Evolutionary conservation across 1,140 invertebrate species (phyloP).

Genomic region (Dreissena polymorpha): DNA sequence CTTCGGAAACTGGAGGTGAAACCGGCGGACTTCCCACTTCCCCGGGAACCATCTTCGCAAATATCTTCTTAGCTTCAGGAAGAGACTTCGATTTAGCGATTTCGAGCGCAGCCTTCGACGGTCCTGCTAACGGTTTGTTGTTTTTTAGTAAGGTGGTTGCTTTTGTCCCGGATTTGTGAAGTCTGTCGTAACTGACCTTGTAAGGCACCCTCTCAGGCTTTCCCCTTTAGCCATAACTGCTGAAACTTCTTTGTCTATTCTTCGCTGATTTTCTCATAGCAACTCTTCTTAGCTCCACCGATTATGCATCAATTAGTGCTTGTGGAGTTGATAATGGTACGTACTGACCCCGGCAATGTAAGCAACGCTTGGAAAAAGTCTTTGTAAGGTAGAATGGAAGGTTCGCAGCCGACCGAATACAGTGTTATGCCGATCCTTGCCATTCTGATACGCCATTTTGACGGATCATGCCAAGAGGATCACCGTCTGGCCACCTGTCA

Average conservation of each 20-base stretch:
- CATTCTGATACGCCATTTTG: constrained; percentile 50
- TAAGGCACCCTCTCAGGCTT: constrained; percentile 17
- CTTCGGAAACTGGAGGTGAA: background rate
- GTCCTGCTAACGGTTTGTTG: constrained; percentile 1
- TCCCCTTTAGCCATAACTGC: constrained; percentile 9
- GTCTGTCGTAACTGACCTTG: constrained; percentile 16
- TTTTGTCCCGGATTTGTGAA: constrained; percentile 22
- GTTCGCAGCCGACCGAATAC: constrained; percentile 67
- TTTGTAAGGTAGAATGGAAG: constrained; percentile 60
- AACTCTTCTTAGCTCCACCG: constrained; percentile 68
- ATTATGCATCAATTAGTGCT: constrained; percentile 61
- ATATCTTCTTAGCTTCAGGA: background rate
- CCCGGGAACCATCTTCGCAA: background rate
- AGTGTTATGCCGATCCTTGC: constrained; percentile 63
- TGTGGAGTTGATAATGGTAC: constrained; percentile 60
- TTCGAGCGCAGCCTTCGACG: background rate
- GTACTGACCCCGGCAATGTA: constrained; percentile 67
- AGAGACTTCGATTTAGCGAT: background rate
- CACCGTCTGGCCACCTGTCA: constrained; percentile 52
- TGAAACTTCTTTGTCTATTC: constrained; percentile 61
- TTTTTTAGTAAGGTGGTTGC: constrained; percentile 7
- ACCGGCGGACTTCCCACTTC: background rate
- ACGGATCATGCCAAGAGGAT: constrained; percentile 66
- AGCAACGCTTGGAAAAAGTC: constrained; percentile 68
- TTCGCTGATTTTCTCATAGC: constrained; percentile 58